Percentiles rank a stretch among this genome's conserved stretches.
Conservation (phyloP, 2,797 vertebrate genomes). For the Passerculus sandwichensis region DNA sequence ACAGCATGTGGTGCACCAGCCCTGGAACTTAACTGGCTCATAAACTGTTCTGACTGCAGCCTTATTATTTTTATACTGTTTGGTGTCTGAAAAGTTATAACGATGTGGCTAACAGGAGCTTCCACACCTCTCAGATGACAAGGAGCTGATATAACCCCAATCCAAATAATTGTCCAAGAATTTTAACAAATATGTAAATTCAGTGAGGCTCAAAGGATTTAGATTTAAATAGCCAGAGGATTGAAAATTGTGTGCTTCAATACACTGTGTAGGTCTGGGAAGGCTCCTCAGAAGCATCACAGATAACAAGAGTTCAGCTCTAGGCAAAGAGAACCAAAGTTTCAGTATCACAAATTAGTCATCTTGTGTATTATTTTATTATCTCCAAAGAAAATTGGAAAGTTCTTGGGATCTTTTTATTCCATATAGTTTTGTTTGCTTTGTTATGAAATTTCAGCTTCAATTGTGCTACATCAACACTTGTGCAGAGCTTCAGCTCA, state of each 20-base stretch:
- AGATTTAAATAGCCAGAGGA: not conserved
- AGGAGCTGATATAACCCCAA: not conserved
- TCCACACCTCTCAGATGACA: not conserved
- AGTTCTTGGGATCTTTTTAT: not conserved
- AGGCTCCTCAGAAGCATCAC: not conserved
- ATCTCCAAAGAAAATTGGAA: not conserved
- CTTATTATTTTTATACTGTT: not conserved
- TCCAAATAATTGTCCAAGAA: not conserved
- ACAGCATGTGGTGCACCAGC: not conserved
- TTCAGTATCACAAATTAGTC: not conserved
- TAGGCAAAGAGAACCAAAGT: not conserved
- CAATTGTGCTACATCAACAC: not conserved
- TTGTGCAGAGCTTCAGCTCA: not conserved
- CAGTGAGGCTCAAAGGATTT: not conserved
- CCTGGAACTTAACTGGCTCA: not conserved
- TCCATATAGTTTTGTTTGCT: not conserved
- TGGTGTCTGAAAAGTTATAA: not conserved
- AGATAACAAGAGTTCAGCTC: not conserved
- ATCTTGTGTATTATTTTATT: not conserved
- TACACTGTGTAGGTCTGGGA: not conserved
- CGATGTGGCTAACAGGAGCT: not conserved
- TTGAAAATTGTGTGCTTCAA: not conserved
- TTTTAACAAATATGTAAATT: not conserved
- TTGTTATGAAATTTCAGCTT: not conserved
- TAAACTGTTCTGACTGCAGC: not conserved